Evolutionary conservation across 2,113 vertebrate genomes (phyloP), one percentile per base, ranked within the genome.

Genomic region (Brachyhypopomus occidentalis): DNA sequence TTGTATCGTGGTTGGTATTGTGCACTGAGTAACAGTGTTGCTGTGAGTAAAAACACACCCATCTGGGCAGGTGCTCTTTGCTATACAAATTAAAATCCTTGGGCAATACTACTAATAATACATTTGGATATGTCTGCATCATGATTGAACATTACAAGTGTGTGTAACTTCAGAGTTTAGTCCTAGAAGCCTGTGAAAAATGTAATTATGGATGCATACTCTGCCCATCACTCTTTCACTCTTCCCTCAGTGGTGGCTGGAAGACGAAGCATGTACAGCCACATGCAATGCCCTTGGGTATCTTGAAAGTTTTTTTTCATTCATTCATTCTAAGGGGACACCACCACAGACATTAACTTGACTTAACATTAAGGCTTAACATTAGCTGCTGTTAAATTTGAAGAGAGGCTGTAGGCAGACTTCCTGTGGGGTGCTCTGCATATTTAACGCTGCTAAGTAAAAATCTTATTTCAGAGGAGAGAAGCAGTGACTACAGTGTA

Each of bases 171-270:
- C 30, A 70, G 58, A 34, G 56, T 69, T 55, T 38, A 55, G 16
- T 41, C 25, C 62, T 67, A 55, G 17, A 77, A 77, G 66, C 66
- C 70, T 41, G 9, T 78, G 58, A 25, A 41, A 66, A 45, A 22
- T 64, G 73, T 70, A 83, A 72, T 83, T 83, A 83, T 67, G 72
- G 81, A 77, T 66, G 75, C 55, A 11, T 41, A 14, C 30, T 30
- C 66, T 16, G 34, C 14, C 58, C 20, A 19, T 4, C 58, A 34
- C 56, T 72, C 72, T 27, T 48, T 55, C 67, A 63, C 30, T 30
- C 30, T 38, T 52, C 48, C 41, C 66, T 66, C 71, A 56, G 38
- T 41, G 12, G 25, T 30, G 62, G 22, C 22, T 30, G 22, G 0
- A 23, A 19, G 30, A 81, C 8, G 55, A 75, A 69, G 34, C 69